Conservation (phyloP, 2,888 invertebrate species). For the Oegoconia quadripuncta region DNA sequence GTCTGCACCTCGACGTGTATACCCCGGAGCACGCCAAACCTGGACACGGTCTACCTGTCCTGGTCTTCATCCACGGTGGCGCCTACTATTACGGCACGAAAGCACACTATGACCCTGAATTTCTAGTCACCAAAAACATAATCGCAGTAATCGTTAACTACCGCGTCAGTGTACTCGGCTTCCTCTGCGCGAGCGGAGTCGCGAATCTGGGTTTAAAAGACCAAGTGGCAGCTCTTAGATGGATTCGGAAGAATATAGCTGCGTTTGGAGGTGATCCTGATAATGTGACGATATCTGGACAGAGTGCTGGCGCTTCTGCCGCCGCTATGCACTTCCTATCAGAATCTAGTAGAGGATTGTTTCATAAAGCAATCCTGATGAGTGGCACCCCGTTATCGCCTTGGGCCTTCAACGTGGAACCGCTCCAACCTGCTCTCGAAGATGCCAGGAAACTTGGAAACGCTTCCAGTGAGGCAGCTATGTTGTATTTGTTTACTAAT, state of each 20-base stretch:
- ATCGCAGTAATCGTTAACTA: conserved; percentile 60
- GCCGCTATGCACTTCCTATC: conserved; percentile 61
- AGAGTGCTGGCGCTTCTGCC: conserved; percentile 63
- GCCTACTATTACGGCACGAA: conserved; percentile 65
- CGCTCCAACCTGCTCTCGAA: conserved; percentile 36
- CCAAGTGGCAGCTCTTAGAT: conserved; percentile 61
- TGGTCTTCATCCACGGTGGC: conserved; percentile 66
- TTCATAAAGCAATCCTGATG: conserved; percentile 61
- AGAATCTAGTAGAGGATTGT: conserved; percentile 49
- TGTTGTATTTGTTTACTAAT: conserved; percentile 41
- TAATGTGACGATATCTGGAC: conserved; percentile 64
- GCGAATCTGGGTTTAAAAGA: conserved; percentile 66
- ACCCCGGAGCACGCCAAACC: conserved; percentile 36
- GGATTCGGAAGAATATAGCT: conserved; percentile 59
- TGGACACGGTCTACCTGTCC: conserved; percentile 44
- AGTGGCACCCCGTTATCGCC: conserved; percentile 57
- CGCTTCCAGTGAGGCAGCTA: conserved; percentile 34
- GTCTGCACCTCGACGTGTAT: conserved; percentile 58
- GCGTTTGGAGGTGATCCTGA: conserved; percentile 68
- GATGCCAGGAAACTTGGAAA: conserved; percentile 50
- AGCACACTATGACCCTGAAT: conserved; percentile 62
- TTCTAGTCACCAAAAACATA: conserved; percentile 54
- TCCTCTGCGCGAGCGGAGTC: conserved; percentile 54
- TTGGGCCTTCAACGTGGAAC: conserved; percentile 62
- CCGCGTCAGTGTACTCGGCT: conserved; percentile 60